Evolutionary conservation across 2,113 vertebrate genomes (phyloP), one percentile per base, ranked within the genome.

Genomic region (Silurus asotus): DNA sequence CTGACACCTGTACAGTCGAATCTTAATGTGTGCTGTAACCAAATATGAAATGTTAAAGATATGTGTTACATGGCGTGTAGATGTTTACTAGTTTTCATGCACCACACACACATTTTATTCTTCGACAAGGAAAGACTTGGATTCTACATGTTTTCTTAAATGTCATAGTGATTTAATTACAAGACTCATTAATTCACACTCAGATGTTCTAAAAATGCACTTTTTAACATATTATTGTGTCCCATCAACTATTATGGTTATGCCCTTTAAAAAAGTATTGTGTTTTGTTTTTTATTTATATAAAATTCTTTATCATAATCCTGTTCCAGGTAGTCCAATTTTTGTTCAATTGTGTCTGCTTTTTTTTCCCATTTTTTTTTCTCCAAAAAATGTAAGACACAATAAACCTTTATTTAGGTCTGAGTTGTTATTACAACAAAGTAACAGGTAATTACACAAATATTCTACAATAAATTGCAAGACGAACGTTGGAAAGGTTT

Each of bases 191-290:
- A 19, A 19, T 48, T 17, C 67, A 56, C 58, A 49, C 51, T 48
- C 5, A 70, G 13, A 67, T 78, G 61, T 51, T 10, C 25, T 72
- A 45, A 70, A 37, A 67, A 83, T 72, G 70, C 85, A 85, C 78
- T 87, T 70, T 77, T 10, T 23, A 82, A 61, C 62, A 45, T 6
- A 8, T 61, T n/a, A 14, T 8, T 56, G 70, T 84, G 81, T 82
- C 61, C 64, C 79, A 58, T 23, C 14, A 14, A 65, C 53, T 61
- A n/a, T 56, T 28, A 64, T 69, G n/a, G 51, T 23, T 19, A 59
- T 65, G 28, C 19, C 15, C 53, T 53, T 77, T 53, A 48, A 81
- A 13, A 28, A 69, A n/a, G n/a, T 51, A 17, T 81, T 2, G 37
- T 51, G n/a, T 13, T 37, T 37, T 37, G 2, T 37, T 37, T 37